phyloP scores from a whole-genome alignment of 1,140 invertebrate genomes.

The Drusus annulatus region DNA sequence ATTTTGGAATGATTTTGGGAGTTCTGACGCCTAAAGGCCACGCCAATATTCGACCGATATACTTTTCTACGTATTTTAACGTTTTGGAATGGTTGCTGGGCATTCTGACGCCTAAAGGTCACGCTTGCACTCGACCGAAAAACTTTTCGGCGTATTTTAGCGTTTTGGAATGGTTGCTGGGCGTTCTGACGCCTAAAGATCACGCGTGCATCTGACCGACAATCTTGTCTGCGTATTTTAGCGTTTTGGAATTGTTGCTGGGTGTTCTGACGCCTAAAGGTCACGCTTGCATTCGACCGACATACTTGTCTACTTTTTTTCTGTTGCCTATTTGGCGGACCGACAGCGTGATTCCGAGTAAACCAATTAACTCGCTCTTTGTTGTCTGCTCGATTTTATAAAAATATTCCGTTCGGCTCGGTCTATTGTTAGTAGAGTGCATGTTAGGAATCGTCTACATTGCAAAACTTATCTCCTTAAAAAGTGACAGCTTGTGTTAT shows the following conservation, averaged over 20 bases:
- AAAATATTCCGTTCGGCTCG: too few relatives aligned
- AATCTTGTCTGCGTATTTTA: too few relatives aligned
- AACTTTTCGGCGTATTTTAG: not conserved
- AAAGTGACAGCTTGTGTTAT: too few relatives aligned
- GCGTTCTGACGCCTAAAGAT: slow-evolving; percentile 33
- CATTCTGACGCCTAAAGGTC: slow-evolving; percentile 36
- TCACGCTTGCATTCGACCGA: slow-evolving; percentile 21
- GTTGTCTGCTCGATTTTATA: not conserved
- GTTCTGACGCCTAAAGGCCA: slow-evolving; percentile 36
- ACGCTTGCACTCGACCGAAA: slow-evolving; percentile 10
- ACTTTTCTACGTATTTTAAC: not conserved
- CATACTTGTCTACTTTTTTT: not conserved
- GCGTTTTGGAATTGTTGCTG: not conserved
- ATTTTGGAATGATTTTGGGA: not conserved
- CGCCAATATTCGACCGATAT: not conserved
- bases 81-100: not conserved
- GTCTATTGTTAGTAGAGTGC: too few relatives aligned
- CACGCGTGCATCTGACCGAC: too few relatives aligned
- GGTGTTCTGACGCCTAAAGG: slow-evolving; percentile 32
- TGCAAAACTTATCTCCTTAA: too few relatives aligned
- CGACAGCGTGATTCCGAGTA: slow-evolving; percentile 14
- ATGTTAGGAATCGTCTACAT: too few relatives aligned
- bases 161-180: slow-evolving; percentile 1
- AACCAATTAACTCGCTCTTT: slow-evolving; percentile 34
- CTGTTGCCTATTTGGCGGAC: not conserved